Base-by-base conservation (phyloP, 2,888 invertebrate species). In the Orthonychiurus folsomi region DNA sequence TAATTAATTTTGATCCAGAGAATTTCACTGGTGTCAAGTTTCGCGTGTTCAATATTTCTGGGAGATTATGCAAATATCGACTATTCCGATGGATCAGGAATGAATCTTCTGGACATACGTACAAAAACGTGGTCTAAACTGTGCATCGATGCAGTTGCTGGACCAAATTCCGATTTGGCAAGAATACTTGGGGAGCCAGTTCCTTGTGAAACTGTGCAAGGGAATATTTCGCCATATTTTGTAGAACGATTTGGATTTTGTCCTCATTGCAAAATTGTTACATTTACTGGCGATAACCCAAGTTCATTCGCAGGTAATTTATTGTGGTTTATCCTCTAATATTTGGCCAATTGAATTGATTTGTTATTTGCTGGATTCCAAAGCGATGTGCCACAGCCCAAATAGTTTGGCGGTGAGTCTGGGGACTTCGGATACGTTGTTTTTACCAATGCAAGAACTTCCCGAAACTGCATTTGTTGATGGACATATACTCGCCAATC, bases 231-330 rank as follows among this genome's bases (percentile, higher is more conserved):
- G 0, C 74, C 81, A 0, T 97, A 93, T 78, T 90, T 87, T 78
- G 88, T 90, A 5, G 85, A 88, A 68, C 82, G 93, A 64, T 96
- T 91, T 78, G 88, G 89, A 20, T 93, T 97, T 78, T 82, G 83
- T 67, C 78, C 85, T 0, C 81, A 85, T 18, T 96, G 96, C 76
- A 81, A 83, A 73, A 83, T 97, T 1, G 81, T 91, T 2, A 88
- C 92, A 0, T 95, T 93, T 77, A 95, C 95, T 0, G 97, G 97
- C 3, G 96, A 97, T 77, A 97, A 97, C 81, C 89, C 93, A 25
- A 87, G 90, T 1, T 88, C 91, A 0, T 78, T 92, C 24, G 85
- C 87, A 67, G 90, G 90, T 84, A 78, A 76, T 9, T 12, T 23
- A 52, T 48, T 12, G n/a, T n/a, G 48, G 12, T 48, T 12, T 15